A percentile compares a stretch with the other conserved stretches of the same genome.
phyloP scores from a whole-genome alignment of 2,113 vertebrate species.

The Oryzias curvinotus region DNA sequence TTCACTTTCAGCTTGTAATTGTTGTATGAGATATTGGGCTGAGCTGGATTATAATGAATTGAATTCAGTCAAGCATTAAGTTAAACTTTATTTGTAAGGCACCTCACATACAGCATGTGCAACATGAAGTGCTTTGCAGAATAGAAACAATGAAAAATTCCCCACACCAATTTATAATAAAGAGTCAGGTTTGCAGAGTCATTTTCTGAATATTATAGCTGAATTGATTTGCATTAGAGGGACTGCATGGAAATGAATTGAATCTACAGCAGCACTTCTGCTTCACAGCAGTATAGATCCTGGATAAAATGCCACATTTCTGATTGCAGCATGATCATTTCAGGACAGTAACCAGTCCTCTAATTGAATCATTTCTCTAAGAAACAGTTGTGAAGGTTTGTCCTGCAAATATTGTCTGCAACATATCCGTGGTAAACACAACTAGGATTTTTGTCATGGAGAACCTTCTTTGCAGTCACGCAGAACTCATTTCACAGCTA shows the following conservation, averaged over 20 bases:
- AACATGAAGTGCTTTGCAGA: background rate
- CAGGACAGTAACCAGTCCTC: background rate
- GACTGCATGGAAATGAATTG: background rate
- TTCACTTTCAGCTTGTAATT: too few relatives aligned
- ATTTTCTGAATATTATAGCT: background rate
- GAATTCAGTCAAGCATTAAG: too few relatives aligned
- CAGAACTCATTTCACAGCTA: slow-evolving; percentile 7
- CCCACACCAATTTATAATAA: background rate
- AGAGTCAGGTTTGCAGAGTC: background rate
- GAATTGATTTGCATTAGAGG: background rate
- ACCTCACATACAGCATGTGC: too few relatives aligned
- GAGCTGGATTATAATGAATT: too few relatives aligned
- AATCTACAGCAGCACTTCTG: too few relatives aligned
- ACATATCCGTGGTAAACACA: background rate
- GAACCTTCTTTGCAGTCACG: slow-evolving; percentile 1
- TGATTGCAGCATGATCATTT: background rate
- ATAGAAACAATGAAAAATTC: background rate
- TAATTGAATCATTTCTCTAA: background rate
- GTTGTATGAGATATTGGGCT: too few relatives aligned
- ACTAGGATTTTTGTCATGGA: background rate
- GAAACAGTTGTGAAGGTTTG: background rate
- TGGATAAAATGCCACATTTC: background rate
- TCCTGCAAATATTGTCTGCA: background rate
- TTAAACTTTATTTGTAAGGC: too few relatives aligned
- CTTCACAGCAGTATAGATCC: background rate